Conservation (phyloP, 2,888 invertebrate genomes). For the Orgyia antiqua region DNA sequence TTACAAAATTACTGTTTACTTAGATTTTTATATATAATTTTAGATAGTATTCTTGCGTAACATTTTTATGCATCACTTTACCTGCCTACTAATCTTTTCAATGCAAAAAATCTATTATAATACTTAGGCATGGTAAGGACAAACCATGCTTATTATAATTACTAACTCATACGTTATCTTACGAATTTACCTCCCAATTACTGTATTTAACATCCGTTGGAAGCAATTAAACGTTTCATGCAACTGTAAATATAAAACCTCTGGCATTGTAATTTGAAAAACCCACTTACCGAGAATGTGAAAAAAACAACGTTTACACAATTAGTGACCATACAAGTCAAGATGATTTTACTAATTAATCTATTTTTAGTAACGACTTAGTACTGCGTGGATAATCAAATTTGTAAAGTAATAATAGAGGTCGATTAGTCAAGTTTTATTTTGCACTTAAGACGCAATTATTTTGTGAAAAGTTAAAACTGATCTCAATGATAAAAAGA, state of each 20-base stretch:
- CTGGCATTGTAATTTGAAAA: conserved; percentile 58
- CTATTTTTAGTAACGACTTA: conserved; percentile 37
- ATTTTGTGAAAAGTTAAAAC: no score
- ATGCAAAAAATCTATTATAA: no score
- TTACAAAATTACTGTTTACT: no score
- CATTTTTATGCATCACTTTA: no score
- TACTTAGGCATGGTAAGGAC: conserved; percentile 13
- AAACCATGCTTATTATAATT: conserved; percentile 28
- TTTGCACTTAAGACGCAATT: no score
- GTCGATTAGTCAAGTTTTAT: no score
- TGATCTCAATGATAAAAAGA: no score
- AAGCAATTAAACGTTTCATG: conserved; percentile 69
- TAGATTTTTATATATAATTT: no score
- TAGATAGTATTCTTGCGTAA: no score
- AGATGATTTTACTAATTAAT: conserved; percentile 60
- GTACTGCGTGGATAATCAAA: conserved; percentile 36
- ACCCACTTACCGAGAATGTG: conserved; percentile 63
- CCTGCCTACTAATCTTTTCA: no score
- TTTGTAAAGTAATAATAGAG: no score
- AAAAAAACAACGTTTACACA: conserved; percentile 67
- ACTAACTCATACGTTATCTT: conserved; percentile 50
- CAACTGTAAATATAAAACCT: conserved; percentile 70
- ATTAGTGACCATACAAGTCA: conserved; percentile 63
- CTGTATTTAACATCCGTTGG: conserved; percentile 64
- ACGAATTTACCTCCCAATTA: conserved; percentile 66